Conservation (phyloP, 2,113 vertebrate genomes). For the Ancistrus triradiatus region DNA sequence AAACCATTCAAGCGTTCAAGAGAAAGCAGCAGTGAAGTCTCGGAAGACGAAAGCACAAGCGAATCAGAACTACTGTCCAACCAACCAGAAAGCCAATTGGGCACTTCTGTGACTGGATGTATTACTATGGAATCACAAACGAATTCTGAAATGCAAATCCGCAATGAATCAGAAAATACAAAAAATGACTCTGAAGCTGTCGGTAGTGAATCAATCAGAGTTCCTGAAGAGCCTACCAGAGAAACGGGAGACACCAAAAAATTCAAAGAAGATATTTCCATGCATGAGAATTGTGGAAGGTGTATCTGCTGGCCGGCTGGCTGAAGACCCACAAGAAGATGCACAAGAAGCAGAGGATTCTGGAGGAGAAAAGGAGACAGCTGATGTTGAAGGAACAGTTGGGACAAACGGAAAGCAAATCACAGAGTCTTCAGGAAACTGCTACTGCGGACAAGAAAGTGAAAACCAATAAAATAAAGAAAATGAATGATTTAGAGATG, state of each 20-base stretch:
- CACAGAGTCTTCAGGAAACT: not conserved
- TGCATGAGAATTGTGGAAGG: constrained; percentile 37
- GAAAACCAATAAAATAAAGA: constrained; percentile 16
- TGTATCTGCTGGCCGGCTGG: constrained; percentile 32
- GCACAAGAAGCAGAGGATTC: constrained; percentile 13
- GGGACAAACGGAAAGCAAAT: not conserved
- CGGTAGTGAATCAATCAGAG: not conserved
- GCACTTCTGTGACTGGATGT: not conserved
- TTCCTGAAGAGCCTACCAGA: not conserved
- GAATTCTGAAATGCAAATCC: constrained; percentile 10
- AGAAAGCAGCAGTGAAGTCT: not conserved
- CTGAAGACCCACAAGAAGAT: constrained; percentile 30
- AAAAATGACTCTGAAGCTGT: not conserved
- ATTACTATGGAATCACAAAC: not conserved
- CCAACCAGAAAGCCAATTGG: not conserved
- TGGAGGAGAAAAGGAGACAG: not conserved
- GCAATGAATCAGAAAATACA: constrained; percentile 5
- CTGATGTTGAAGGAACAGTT: not conserved
- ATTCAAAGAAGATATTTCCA: constrained; percentile 4
- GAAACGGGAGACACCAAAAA: not conserved
- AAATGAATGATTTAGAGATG: not conserved
- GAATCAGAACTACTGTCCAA: not conserved
- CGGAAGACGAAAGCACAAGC: not conserved
- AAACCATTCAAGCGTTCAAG: not conserved
- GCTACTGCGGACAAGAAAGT: not conserved